Evolutionary conservation across 1,140 invertebrate genomes (phyloP), one percentile per base, ranked within the genome.

Genomic region (Hypothenemus hampei): DNA sequence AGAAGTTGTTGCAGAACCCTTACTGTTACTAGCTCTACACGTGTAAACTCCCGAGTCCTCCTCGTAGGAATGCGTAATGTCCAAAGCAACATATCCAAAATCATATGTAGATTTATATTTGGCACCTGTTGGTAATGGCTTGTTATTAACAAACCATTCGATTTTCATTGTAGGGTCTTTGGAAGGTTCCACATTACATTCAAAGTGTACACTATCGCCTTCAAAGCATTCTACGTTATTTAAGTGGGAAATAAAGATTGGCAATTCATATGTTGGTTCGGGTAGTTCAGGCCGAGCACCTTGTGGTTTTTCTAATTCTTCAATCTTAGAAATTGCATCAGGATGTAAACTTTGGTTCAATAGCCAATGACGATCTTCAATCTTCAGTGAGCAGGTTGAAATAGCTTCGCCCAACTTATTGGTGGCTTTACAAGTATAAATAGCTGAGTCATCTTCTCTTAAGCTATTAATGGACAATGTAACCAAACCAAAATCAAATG

Each of bases 131-230:
- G 85, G 85, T 47, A 93, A 70, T 5, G 86, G 82, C 73, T 91
- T 86, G 10, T 86, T 87, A 66, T 93, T 93, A 43, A 89, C 78
- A 74, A 88, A 91, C 89, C 91, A 93, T 73, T 93, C 90, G 62
- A 95, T 89, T 65, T 87, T 87, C 77, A 97, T 84, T 8, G 90
- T 95, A 2, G 93, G 93, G 75, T 98, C 94, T 70, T 91, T 89
- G 8, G 91, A 86, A 26, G 94, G 94, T 70, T 96, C 88, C 4
- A 98, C 90, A 60, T 87, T 86, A 69, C 92, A 96, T 73, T 97
- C 92, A 67, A 99, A 98, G 72, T 93, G 91, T 59, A 86, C 89
- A 54, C 86, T 88, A 53, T 95, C 91, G 41, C 86, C 87, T 77
- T 98, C 94, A 50, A 84, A 84, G 64, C 88, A 89, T 65, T 91